Base-by-base conservation (phyloP, 1,140 invertebrate genomes). In the Luehdorfia chinensis region DNA sequence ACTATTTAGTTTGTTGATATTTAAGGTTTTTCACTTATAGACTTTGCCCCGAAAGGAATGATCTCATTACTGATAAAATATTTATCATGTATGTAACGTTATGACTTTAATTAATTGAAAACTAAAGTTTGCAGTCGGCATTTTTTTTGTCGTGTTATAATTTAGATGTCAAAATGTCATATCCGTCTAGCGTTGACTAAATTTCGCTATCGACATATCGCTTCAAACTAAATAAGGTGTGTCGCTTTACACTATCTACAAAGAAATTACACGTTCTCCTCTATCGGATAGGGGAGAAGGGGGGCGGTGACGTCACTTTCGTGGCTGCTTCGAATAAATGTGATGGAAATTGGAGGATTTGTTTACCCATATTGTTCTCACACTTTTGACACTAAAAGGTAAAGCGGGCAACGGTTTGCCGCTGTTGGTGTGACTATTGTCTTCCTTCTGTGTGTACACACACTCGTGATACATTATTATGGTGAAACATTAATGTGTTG, bases 261-360 rank as follows among this genome's bases (percentile, higher is more conserved):
- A 81, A 84, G 75, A 81, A 84, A 79, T 83, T 79, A 83, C 78
- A 76, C 62, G 69, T 66, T 70, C 67, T 65, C 51, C 52, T 66
- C 57, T 63, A 68, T 68, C 59, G 59, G 53, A 47, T 63, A 53
- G 48, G 52, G 50, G 51, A 47, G 59, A 44, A 46, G 37, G 58
- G 37, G 55, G 50, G 59, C 39, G 48, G 52, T 80, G 78, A 83
- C 80, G 80, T 83, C 76, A 85, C 62, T 34, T 76, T 80, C 73
- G 83, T 62, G 45, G 55, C 50, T 55, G 58, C 63, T 59, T 75
- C 65, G 78, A 84, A 83, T 83, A 85, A 84, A 85, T 81, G 76
- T 73, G 75, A 85, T 85, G 80, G 80, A 83, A 83, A 85, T 85
- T 80, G 78, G 76, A 80, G 78, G 80, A 85, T 85, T 83, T 85